Evolutionary conservation across 2,888 invertebrate genomes (phyloP).

Genomic region (Leptopilina syphax): DNA sequence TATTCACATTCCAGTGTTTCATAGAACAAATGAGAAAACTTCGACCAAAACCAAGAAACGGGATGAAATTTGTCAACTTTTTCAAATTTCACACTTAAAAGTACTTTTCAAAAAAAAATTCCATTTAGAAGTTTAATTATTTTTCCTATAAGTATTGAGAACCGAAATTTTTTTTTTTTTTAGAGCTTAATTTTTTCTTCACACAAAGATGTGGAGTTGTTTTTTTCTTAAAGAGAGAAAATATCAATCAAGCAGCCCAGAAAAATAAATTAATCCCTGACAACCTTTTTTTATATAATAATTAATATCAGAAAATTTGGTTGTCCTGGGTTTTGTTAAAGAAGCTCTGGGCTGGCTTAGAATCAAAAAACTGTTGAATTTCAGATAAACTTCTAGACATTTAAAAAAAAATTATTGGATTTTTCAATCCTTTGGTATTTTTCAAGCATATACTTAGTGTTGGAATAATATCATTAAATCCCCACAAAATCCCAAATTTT

Average conservation of each 20-base stretch:
- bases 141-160: not conserved
- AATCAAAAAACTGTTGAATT: not conserved
- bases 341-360: constrained; percentile 31
- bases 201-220: not conserved
- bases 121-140: not conserved
- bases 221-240: not conserved
- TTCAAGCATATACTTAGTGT: not conserved
- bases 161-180: not conserved
- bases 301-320: constrained; percentile 11
- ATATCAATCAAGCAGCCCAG: constrained; percentile 30
- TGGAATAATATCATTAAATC: not conserved
- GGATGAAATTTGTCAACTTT: not conserved
- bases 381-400: not conserved
- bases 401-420: not conserved
- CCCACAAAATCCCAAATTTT: not conserved
- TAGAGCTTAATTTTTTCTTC: not conserved
- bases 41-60: not conserved
- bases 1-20: not conserved
- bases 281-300: constrained; percentile 26
- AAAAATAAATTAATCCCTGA: constrained; percentile 34
- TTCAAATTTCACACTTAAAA: not conserved
- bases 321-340: not conserved
- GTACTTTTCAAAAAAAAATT: not conserved
- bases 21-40: not conserved
- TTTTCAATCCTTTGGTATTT: not conserved